Evolutionary conservation across 2,797 vertebrate genomes (phyloP), one percentile per base, ranked within the genome.

Genomic region (Paedocypris micromegethes): DNA sequence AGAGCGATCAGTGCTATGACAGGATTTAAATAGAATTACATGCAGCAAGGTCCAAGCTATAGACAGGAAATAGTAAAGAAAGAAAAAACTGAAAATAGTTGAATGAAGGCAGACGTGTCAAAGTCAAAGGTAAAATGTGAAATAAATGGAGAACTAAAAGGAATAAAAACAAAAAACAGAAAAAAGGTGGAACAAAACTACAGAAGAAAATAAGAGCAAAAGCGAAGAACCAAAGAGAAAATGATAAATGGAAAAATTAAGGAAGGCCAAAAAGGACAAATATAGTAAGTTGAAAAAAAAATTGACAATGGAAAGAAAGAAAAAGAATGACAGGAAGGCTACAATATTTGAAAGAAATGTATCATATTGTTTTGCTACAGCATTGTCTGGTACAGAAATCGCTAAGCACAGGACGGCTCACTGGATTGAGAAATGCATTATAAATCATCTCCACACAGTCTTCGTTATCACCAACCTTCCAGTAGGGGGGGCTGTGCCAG

Each of bases 381-480:
- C 53, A 23, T 61, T 44, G 55, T 64, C 49, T 63, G 52, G 9
- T 64, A 82, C 69, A 83, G 77, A 82, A 59, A 78, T 72, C 83
- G 80, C 80, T 86, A 88, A 87, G 87, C 87, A 86, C 65, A 65
- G 47, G 59, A 65, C 46, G 72, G 78, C 66, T 53, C 70, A 76
- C 61, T 59, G 56, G 74, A 78, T 52, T 42, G 75, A 85, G 85
- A 83, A 85, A 89, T 89, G 88, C 86, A 88, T 53, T 74, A 69
- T 72, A 75, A 78, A 73, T 66, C 64, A 72, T 73, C 73, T 78
- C 9, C 73, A 76, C 77, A 77, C 79, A 84, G 65, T 75, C 75
- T 75, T 78, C 78, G 66, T 65, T 78, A 53, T 79, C 80, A 90
- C 90, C 89, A 90, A 90, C 89, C 85, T 86, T 90, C 85, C 83